Evolutionary conservation across 2,113 vertebrate genomes (phyloP), one percentile per base, ranked within the genome.

Genomic region (Lepus timidus): DNA sequence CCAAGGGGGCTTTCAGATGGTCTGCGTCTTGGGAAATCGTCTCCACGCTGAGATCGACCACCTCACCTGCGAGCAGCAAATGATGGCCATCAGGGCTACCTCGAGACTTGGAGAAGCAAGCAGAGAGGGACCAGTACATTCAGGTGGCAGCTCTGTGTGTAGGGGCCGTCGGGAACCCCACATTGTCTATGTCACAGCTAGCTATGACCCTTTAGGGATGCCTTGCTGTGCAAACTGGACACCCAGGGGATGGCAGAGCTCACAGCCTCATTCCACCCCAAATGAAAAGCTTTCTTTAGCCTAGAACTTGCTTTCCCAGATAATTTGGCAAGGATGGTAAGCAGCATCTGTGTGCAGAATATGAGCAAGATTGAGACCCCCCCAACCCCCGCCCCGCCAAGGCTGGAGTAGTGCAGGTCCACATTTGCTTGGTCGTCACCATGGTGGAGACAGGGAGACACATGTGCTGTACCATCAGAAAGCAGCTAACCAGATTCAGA

Each of bases 171-270:
- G 33, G 58, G 44, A 87, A 61, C 67, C 25, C 44, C 68, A 31
- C n/a, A 1, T 39, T 9, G 17, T 22, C 7, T 65, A 0, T 36
- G 5, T 20, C 29, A 3, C 39, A 22, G 17, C 17, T 64, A 9
- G 16, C 52, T 20, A 49, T 64, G 49, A 17, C 62, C 39, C 62
- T 71, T 71, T 68, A 55, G 29, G 11, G n/a, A 58, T 78, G 8
- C 17, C 25, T 31, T n/a, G 3, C 25, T 25, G 0, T 73, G 6
- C 39, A 55, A 82, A 10, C 31, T 25, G 55, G 33, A 83, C 70
- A 94, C 65, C 64, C 52, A 67, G 20, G 20, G 23, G 29, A 51
- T 39, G 33, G 10, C 4, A 68, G 79, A 67, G 31, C 39, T 85
- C 31, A 44, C 79, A 13, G 67, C 49, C 49, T 75, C 52, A 11